A percentile compares a stretch with the other conserved stretches of the same genome.
Conservation (phyloP, 35 echinoderm and acorn worm genomes). For the Ophiothrix spiculata region DNA sequence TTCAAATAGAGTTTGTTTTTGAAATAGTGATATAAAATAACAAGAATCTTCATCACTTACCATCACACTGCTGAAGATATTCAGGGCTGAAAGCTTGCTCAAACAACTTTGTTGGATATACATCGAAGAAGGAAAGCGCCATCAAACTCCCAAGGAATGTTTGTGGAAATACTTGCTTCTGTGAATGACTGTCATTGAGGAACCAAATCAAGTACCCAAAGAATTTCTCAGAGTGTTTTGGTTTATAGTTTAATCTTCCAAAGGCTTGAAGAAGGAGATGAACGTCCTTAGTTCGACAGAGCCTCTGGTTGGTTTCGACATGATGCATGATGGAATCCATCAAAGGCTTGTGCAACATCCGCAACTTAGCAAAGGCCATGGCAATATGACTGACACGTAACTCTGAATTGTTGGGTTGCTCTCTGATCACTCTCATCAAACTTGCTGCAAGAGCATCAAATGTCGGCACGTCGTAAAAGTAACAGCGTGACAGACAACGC, state of each 20-base stretch:
- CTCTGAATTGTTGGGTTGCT: no score
- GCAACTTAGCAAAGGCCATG: slow-evolving; percentile 32
- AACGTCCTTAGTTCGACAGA: slow-evolving; percentile 48
- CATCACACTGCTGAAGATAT: slow-evolving; percentile 37
- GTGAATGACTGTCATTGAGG: slow-evolving; percentile 10
- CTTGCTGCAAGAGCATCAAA: slow-evolving; percentile 18
- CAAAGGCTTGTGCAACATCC: slow-evolving; percentile 24
- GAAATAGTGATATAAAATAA: no score
- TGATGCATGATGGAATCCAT: slow-evolving; percentile 17
- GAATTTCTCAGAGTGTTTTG: slow-evolving; percentile 39
- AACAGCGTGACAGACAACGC: slow-evolving; percentile 33
- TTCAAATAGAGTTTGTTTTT: no score
- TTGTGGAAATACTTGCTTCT: slow-evolving; percentile 5
- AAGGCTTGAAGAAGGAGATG: slow-evolving; percentile 66
- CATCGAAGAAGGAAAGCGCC: slow-evolving; percentile 50
- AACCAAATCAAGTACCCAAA: slow-evolving; percentile 31
- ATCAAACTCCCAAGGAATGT: slow-evolving; percentile 49
- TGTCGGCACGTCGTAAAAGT: slow-evolving; percentile 12
- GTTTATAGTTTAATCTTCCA: slow-evolving; percentile 64
- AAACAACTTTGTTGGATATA: slow-evolving; percentile 53
- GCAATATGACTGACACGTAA: slow-evolving; percentile 14
- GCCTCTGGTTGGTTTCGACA: background rate
- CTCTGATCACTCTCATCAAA: background rate
- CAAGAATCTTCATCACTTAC: no score
- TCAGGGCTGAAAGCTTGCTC: slow-evolving; percentile 44